Evolutionary conservation across 1,140 invertebrate species (phyloP), one percentile per base, ranked within the genome.

Genomic region (Camponotus vicinus): DNA sequence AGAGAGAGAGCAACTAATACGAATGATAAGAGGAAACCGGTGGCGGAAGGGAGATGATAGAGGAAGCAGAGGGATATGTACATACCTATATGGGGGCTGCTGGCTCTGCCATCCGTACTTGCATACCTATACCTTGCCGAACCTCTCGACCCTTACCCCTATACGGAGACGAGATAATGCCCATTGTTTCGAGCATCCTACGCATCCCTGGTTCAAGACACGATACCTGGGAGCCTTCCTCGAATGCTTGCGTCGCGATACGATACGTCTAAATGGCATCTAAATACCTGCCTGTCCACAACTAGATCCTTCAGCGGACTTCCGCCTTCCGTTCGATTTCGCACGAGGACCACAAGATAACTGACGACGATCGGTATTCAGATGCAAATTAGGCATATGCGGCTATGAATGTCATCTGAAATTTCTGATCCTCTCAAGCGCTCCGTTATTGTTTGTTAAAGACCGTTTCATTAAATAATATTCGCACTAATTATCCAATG

Each of bases 111-210:
- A 82, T 89, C 63, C 88, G 85, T 70, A 82, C 77, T 59, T 73
- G 86, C 90, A 91, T 91, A 91, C 86, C 90, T 91, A 91, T 91
- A 91, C 76, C 86, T 88, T 84, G 82, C 88, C 80, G 63, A 88
- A 77, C 87, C 85, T 61, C 71, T 45, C 86, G 71, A 82, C 82
- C 86, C 86, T 75, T 73, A 63, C 76, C 67, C 63, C 80, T 71
- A 57, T 69, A 82, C 75, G 73, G 79, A 77, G 52, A 55, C 55
- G 75, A 7, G 85, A 91, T 91, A 91, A 91, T 91, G 88, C 84
- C 90, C 82, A 91, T 91, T 91, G 90, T 91, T 91, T 89, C 86
- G 82, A 87, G 79, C 90, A 88, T 90, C 89, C 89, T 75, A 90
- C 80, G 88, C 80, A 90, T 91, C 86, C 88, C 80, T 88, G 75